Evolutionary conservation across 2,888 invertebrate genomes (phyloP), one percentile per base, ranked within the genome.

Genomic region (Pharmacophagus antenor): DNA sequence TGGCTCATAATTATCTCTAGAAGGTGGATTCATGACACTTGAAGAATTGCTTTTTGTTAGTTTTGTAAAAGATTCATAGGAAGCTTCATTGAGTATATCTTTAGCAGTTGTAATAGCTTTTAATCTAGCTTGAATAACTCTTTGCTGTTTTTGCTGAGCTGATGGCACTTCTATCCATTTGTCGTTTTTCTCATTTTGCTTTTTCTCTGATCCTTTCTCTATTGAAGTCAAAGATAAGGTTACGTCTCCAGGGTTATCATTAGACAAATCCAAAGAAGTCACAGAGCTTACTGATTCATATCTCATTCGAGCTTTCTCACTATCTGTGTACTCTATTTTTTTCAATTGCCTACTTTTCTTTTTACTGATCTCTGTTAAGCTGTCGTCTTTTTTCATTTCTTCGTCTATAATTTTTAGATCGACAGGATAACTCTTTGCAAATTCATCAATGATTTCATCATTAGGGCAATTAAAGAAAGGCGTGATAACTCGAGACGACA

Each of bases 401-500:
- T 93, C 91, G 31, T 86, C 87, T 2, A 88, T 85, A 41, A 91
- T 69, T 10, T 91, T 84, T 47, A 93, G 70, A 61, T 91, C 86
- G 1, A 92, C 79, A 0, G 92, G 91, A 65, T 74, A 79, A 22
- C 65, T 76, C 58, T 80, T 83, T 15, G 80, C 81, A 17, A 84
- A 83, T 51, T 87, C 85, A 37, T 85, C 74, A 31, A 93, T 84
- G 0, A 76, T 72, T 62, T 94, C 93, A 73, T 95, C 94, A 3
- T 77, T 80, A 0, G 93, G 92, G 0, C 94, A 94, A 49, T 92
- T 92, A 20, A 88, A 93, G 72, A 93, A 93, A 0, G 95, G 95
- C 0, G 95, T 94, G n/a, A 95, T 93, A 2, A 93, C 83, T 51
- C 95, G 85, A 23, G 92, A 93, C 3, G 92, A 82, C 92, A 95